Evolutionary conservation across 2,113 vertebrate genomes (phyloP).

Genomic region (Romanogobio albipinnatus): DNA sequence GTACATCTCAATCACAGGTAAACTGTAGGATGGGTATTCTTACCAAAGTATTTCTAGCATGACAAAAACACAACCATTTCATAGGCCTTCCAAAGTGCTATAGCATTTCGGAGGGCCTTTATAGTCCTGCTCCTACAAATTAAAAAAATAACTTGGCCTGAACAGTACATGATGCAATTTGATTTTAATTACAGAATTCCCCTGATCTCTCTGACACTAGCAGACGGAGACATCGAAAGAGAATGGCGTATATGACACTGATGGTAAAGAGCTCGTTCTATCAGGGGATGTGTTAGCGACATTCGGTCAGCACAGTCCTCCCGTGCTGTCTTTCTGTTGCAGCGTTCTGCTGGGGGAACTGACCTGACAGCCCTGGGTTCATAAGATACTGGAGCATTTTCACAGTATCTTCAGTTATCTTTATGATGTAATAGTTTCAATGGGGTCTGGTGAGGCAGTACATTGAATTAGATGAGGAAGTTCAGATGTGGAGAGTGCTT

Average conservation of each 20-base stretch:
- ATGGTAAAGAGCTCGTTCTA: slow-evolving; percentile 64
- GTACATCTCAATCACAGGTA: neutral
- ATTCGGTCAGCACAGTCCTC: slow-evolving; percentile 43
- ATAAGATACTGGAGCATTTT: slow-evolving; percentile 19
- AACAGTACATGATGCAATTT: slow-evolving; percentile 51
- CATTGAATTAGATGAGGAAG: slow-evolving; percentile 19
- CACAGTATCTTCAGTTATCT: slow-evolving; percentile 25
- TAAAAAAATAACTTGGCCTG: slow-evolving; percentile 34
- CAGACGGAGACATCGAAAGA: slow-evolving; percentile 61
- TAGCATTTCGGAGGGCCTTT: neutral
- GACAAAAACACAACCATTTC: neutral
- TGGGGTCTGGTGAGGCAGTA: neutral
- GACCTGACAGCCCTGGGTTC: neutral
- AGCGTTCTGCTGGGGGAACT: neutral
- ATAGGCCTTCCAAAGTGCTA: neutral
- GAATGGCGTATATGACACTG: slow-evolving; percentile 57
- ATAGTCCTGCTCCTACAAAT: slow-evolving; percentile 35
- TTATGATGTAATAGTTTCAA: slow-evolving; percentile 35
- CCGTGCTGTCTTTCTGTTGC: slow-evolving; percentile 8
- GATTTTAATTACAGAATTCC: slow-evolving; percentile 61
- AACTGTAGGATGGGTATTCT: neutral
- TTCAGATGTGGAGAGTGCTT: slow-evolving; percentile 15
- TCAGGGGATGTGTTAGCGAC: slow-evolving; percentile 63
- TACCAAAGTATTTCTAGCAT: neutral
- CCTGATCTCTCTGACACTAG: slow-evolving; percentile 54